phyloP scores from a whole-genome alignment of 2,888 invertebrate species.

The Congeria kusceri region DNA sequence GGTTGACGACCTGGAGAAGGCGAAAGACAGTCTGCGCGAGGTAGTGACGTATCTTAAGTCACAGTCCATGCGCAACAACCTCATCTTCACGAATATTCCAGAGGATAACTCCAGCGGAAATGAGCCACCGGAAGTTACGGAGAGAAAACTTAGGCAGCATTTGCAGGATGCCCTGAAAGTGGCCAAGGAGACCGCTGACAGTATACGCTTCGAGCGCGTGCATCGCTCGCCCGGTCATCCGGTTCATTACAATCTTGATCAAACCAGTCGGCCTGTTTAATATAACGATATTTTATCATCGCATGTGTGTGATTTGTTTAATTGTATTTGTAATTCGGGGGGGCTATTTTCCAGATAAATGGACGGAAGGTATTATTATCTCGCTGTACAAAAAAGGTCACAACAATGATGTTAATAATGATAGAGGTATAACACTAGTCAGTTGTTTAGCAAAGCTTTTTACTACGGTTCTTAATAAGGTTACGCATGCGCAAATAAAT shows the following conservation, averaged over 20 bases:
- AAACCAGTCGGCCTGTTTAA: too few species aligned
- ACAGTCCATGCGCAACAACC: neutral
- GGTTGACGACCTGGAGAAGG: constrained; percentile 3
- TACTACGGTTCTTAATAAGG: neutral
- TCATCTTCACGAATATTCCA: neutral
- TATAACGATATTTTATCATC: too few species aligned
- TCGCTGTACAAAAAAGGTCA: neutral
- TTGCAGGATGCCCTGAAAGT: neutral
- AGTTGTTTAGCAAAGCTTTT: neutral
- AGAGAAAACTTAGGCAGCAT: constrained; percentile 2
- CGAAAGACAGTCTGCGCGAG: neutral
- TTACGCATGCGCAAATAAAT: too few species aligned
- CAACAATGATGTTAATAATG: neutral
- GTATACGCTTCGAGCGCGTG: neutral
- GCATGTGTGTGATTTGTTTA: neutral
- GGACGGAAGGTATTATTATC: neutral
- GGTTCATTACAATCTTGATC: neutral
- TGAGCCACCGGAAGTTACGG: constrained; percentile 5
- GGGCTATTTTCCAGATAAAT: constrained; percentile 2
- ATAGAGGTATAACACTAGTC: neutral
- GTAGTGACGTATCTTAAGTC: constrained; percentile 4
- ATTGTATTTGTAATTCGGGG: neutral
- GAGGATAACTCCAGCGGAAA: constrained; percentile 6
- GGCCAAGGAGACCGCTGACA: constrained; percentile 3
- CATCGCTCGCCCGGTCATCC: constrained; percentile 1